phyloP scores from a whole-genome alignment of 2,113 vertebrate species.

The Laterallus jamaicensis region DNA sequence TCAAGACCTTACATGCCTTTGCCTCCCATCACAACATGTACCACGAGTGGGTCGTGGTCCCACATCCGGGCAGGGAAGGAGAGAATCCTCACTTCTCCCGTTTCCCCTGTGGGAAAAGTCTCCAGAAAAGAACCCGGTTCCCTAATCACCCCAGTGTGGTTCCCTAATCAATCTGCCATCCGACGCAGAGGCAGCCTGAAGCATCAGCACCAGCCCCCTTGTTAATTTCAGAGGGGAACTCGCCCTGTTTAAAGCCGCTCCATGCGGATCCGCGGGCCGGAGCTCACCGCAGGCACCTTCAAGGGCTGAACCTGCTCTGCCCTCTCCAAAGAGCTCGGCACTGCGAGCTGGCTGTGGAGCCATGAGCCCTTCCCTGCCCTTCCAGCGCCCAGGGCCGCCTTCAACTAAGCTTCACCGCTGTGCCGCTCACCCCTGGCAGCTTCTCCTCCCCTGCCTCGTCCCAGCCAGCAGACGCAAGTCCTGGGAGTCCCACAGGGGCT shows the following conservation, averaged over 20 bases:
- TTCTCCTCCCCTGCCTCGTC: background rate
- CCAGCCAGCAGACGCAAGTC: background rate
- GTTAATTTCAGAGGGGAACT: background rate
- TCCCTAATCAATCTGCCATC: background rate
- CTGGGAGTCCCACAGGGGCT: fast-evolving
- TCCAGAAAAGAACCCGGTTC: background rate
- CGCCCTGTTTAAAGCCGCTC: background rate
- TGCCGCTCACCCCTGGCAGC: fast-evolving
- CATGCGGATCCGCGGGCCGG: background rate
- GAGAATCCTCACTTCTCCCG: too few species aligned
- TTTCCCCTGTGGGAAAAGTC: background rate
- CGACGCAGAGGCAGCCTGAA: background rate
- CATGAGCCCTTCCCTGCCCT: background rate
- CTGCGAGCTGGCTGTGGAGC: fast-evolving
- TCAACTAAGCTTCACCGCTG: fast-evolving
- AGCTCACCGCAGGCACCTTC: background rate
- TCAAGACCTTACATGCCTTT: background rate
- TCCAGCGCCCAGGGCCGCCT: background rate
- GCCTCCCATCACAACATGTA: background rate
- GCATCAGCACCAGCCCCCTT: background rate
- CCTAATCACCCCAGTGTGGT: background rate
- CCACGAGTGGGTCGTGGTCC: fast-evolving
- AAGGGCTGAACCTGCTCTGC: background rate
- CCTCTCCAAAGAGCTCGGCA: fast-evolving
- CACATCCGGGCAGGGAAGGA: fast-evolving